Percentiles rank a stretch among this genome's conserved stretches.
phyloP scores from a whole-genome alignment of 2,113 vertebrate species.

The Neoarius graeffei region DNA sequence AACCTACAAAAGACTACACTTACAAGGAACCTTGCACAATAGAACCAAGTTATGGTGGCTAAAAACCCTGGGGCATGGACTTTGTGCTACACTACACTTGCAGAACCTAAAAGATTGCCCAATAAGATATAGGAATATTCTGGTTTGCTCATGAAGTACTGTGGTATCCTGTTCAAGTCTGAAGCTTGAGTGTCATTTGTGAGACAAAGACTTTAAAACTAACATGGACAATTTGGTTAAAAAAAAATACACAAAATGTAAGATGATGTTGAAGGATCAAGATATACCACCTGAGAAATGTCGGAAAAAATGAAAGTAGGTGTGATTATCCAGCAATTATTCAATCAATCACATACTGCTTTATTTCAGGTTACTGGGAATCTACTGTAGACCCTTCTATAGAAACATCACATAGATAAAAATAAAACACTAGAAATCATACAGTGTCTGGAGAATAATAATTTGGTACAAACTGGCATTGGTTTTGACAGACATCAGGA shows the following conservation, averaged over 20 bases:
- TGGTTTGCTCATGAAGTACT: not conserved
- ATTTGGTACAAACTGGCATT: constrained; percentile 20
- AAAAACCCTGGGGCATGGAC: not conserved
- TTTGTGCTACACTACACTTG: not conserved
- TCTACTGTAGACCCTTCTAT: not conserved
- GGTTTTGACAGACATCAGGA: constrained; percentile 36
- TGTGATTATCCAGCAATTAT: not conserved
- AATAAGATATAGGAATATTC: not conserved
- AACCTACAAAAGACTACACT: not conserved
- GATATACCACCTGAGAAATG: not conserved
- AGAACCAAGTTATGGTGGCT: not conserved
- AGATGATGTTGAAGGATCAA: not conserved
- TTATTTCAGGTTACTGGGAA: not conserved
- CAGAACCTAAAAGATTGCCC: not conserved
- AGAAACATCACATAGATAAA: not conserved
- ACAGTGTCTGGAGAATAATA: not conserved
- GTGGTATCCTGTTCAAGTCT: not conserved
- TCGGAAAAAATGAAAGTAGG: not conserved
- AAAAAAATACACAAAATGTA: not conserved
- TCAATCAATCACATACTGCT: not conserved
- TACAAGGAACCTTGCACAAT: not conserved
- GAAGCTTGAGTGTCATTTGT: not conserved
- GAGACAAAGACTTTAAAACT: not conserved
- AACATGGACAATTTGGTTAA: not conserved
- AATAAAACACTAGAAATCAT: not conserved